Evolutionary conservation across 2,888 invertebrate species (phyloP), one percentile per base, ranked within the genome.

Genomic region (Dermolepida albohirtum): DNA sequence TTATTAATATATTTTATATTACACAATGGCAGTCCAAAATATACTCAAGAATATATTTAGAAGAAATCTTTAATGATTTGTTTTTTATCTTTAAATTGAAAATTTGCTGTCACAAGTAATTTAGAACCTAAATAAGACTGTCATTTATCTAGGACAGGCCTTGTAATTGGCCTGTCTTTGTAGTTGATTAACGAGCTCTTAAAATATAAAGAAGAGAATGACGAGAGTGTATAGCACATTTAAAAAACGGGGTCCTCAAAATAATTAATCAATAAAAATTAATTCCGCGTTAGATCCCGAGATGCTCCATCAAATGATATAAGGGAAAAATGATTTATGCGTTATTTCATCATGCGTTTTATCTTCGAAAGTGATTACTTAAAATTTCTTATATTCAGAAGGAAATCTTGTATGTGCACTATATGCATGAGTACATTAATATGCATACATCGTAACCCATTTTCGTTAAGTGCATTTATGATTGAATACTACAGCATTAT

Each of bases 171-270:
- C 12, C 59, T 44, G 44, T 59, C 59, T 59, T 59, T 59, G 59
- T 44, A 59, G 44, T 59, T 59, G 59, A 55, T 55, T 55, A 55
- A 55, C 55, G 55, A 55, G 55, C 55, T n/a, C 51, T 55, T 55
- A 17, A 55, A 55, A 55, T 55, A 17, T 41, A 41, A 55, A 55
- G 55, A 40, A 40, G 55, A 40, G 29, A 41, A 40, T 4, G 55
- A 41, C 17, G 10, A 11, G n/a, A 16, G 40, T 55, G 34, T 34
- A 34, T 34, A 34, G 34, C 5, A 41, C 41, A 55, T 17, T 55
- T 40, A 55, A 43, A 55, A 55, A 17, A 40, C 40, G 55, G 16
- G 16, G 5, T 16, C 55, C 55, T 55, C 16, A 40, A 55, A 55
- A 55, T 55, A 41, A 41, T 39, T 55, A 55, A 41, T 55, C 55